Conservation (phyloP, 2,113 vertebrate genomes). For the Lampris megalopsis region DNA sequence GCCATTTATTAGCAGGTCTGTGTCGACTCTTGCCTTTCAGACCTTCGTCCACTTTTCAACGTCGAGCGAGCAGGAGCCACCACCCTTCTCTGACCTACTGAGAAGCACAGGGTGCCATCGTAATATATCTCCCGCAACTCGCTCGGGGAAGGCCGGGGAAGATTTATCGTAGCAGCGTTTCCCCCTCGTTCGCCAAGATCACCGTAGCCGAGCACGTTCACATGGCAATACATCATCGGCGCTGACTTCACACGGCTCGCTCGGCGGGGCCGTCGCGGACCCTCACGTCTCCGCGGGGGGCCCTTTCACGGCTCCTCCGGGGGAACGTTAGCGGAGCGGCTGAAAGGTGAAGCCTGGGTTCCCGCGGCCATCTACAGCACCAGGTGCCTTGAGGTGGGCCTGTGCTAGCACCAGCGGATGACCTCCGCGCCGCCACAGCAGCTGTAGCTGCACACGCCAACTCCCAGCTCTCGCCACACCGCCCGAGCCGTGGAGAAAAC, state of each 20-base stretch:
- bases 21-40: neutral
- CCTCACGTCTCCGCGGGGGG: constrained; percentile 26
- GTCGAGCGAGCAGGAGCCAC: constrained; percentile 2
- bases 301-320: constrained; percentile 32
- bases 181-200: constrained; percentile 23
- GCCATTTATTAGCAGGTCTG: constrained; percentile 2
- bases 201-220: constrained; percentile 11
- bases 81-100: neutral
- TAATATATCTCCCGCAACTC: neutral
- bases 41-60: constrained; percentile 15
- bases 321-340: constrained; percentile 63
- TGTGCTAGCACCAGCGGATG: too few relatives aligned
- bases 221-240: constrained; percentile 45
- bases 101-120: constrained; percentile 1
- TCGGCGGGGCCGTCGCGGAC: too few relatives aligned
- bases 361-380: constrained; percentile 37
- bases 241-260: constrained; percentile 54
- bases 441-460: constrained; percentile 39
- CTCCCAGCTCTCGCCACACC: constrained; percentile 45
- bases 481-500: constrained; percentile 55
- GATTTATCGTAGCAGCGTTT: constrained; percentile 45
- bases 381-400: constrained; percentile 44
- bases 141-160: constrained; percentile 20
- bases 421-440: constrained; percentile 23
- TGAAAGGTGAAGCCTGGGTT: constrained; percentile 55